Evolutionary conservation across 30 jellyfish, hydroid and myxozoan species (phyloP).

Genomic region (Pelagia noctiluca): DNA sequence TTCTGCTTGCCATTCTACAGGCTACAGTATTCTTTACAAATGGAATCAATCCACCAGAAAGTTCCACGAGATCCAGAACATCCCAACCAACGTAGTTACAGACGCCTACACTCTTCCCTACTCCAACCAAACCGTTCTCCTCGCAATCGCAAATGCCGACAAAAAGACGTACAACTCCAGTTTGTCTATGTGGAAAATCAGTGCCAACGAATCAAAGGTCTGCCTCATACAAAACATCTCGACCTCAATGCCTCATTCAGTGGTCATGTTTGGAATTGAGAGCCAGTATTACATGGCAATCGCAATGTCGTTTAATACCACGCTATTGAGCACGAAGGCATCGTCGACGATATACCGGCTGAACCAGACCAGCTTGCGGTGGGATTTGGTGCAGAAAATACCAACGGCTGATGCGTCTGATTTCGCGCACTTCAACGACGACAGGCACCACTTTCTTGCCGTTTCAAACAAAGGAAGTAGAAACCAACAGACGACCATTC

Average conservation of each 20-base stretch:
- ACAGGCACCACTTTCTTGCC: slow-evolving; percentile 43
- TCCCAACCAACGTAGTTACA: slow-evolving; percentile 43
- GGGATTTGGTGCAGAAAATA: slow-evolving; percentile 49
- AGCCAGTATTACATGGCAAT: slow-evolving; percentile 38
- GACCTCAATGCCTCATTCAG: slow-evolving; percentile 30
- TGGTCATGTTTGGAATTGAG: slow-evolving; percentile 25
- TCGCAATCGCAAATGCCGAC: slow-evolving; percentile 42
- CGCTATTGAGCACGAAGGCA: slow-evolving; percentile 24
- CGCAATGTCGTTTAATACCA: slow-evolving; percentile 44
- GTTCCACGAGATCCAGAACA: slow-evolving; percentile 60
- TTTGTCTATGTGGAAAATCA: slow-evolving; percentile 27
- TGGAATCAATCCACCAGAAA: slow-evolving; percentile 30
- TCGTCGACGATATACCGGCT: slow-evolving; percentile 30
- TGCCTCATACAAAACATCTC: slow-evolving; percentile 14
- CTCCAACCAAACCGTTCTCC: slow-evolving; percentile 7
- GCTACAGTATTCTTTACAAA: slow-evolving; percentile 52
- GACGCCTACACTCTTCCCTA: neutral
- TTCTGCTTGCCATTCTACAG: slow-evolving; percentile 3
- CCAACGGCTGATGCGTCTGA: slow-evolving; percentile 42
- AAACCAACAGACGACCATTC: neutral
- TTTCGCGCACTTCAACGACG: slow-evolving; percentile 19
- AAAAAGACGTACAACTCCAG: neutral
- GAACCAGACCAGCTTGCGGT: neutral
- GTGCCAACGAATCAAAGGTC: slow-evolving; percentile 5
- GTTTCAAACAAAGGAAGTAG: slow-evolving; percentile 23